A percentile compares a stretch with the other conserved stretches of the same genome.
Evolutionary conservation across 2,888 invertebrate species (phyloP).

Genomic region (Pimpla rufipes): DNA sequence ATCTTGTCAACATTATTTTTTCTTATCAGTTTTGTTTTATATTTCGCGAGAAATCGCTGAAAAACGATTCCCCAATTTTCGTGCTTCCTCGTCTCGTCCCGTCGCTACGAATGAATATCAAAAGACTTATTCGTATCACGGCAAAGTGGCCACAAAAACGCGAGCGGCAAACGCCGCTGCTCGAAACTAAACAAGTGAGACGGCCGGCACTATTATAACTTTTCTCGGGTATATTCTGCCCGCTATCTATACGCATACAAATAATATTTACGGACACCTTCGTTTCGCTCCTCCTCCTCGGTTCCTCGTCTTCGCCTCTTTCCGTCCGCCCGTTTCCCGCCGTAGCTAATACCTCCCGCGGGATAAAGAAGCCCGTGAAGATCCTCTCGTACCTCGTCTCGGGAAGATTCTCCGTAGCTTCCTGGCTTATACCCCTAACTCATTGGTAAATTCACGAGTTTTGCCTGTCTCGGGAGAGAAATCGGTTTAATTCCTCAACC

Average conservation of each 20-base stretch:
- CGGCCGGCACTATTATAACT: slow-evolving; percentile 51
- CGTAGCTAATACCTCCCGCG: slow-evolving; percentile 52
- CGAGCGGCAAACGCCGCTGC: slow-evolving; percentile 33
- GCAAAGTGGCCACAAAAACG: slow-evolving; percentile 50
- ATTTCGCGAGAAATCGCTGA: background rate
- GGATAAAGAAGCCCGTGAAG: slow-evolving; percentile 57
- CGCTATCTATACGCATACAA: too few relatives aligned
- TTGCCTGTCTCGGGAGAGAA: slow-evolving; percentile 46
- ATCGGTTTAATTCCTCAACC: slow-evolving; percentile 8
- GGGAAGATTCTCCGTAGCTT: slow-evolving; percentile 47
- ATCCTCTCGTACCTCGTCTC: slow-evolving; percentile 51
- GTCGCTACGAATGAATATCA: slow-evolving; percentile 11
- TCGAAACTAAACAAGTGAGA: slow-evolving; percentile 59
- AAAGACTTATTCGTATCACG: slow-evolving; percentile 56
- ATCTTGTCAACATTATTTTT: too few relatives aligned
- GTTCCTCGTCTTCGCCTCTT: slow-evolving; percentile 37
- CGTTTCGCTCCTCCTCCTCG: slow-evolving; percentile 38
- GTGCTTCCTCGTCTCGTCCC: slow-evolving; percentile 15
- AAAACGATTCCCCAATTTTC: slow-evolving; percentile 29
- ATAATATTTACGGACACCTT: slow-evolving; percentile 29
- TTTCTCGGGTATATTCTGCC: slow-evolving; percentile 21
- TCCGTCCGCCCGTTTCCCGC: slow-evolving; percentile 32
- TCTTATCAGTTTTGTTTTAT: too few relatives aligned
- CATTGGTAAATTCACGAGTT: slow-evolving; percentile 37
- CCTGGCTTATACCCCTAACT: slow-evolving; percentile 21